Percentiles rank a stretch among this genome's conserved stretches.
Evolutionary conservation across 1,140 invertebrate genomes (phyloP).

Genomic region (Medauroidea extradentata): DNA sequence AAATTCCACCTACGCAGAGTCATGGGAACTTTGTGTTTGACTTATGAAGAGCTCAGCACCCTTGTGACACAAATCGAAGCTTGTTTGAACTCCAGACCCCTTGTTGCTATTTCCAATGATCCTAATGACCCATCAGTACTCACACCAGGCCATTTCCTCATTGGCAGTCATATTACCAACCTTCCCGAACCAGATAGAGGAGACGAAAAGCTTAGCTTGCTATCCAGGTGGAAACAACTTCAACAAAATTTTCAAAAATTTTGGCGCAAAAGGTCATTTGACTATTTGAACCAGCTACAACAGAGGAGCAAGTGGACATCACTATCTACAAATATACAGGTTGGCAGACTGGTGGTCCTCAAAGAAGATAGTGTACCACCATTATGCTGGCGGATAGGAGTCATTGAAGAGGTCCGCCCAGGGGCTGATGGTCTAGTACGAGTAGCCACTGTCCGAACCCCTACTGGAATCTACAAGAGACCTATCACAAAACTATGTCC

Average conservation of each 20-base stretch:
- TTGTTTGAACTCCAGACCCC: constrained; percentile 5
- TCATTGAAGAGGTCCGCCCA: constrained; percentile 32
- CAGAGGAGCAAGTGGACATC: constrained; percentile 28
- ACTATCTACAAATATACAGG: background rate
- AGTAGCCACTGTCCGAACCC: constrained; percentile 33
- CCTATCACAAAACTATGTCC: constrained; percentile 19
- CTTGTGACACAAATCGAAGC: constrained; percentile 7
- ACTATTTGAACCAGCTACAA: constrained; percentile 17
- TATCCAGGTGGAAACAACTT: too few relatives aligned
- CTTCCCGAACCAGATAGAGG: constrained; percentile 16
- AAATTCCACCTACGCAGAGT: background rate
- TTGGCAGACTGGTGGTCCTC: constrained; percentile 32
- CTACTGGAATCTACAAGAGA: constrained; percentile 15
- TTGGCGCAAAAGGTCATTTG: too few relatives aligned
- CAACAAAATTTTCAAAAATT: too few relatives aligned
- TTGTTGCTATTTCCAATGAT: background rate
- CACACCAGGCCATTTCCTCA: constrained; percentile 22
- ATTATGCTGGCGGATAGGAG: constrained; percentile 38
- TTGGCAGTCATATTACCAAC: constrained; percentile 21
- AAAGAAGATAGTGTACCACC: constrained; percentile 33
- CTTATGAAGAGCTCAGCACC: background rate
- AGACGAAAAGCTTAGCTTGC: too few relatives aligned
- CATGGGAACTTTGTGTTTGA: background rate
- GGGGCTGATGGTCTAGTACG: constrained; percentile 37
- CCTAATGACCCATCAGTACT: background rate